Evolutionary conservation across 2,888 invertebrate genomes (phyloP), one percentile per base, ranked within the genome.

Genomic region (Molanna angustata): DNA sequence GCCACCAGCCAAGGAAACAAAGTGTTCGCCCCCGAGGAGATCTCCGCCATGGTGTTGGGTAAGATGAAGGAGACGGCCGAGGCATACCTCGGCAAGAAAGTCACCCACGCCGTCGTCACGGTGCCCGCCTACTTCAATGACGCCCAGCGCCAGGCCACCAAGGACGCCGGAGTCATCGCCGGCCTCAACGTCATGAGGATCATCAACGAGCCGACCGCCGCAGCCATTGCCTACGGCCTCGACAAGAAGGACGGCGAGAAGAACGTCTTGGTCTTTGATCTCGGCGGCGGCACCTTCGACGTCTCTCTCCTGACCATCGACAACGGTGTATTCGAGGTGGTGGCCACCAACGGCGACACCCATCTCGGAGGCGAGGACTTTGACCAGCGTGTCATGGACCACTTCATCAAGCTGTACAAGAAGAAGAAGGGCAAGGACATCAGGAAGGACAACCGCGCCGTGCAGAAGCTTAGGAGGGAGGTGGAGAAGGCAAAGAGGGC

Each of bases 61-160:
- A 97, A 98, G 74, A 97, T 98, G 97, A 97, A 94, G 80, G 95
- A 96, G 75, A 94, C 93, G 4, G 97, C 97, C 31, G 96, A 97
- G 70, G 94, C 94, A n/a, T 97, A 96, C 68, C 80, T 97, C 49
- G 95, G 96, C 61, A 95, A 97, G 75, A 94, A 79, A 68, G 79
- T 82, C 13, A 84, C 83, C 1, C 84, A 90, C 65, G 93, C 93
- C 56, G 82, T 83, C 13, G 94, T 96, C 39, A 96, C 95, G 1
- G 95, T 96, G 1, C 96, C 96, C 4, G 95, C 96, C 19, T 99
- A 99, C 73, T 99, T 99, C 85, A 99, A 99, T 67, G 98, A 99
- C 73, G 98, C 97, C 60, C 99, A 99, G 74, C 86, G 99, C 75
- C 98, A 98, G 73, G 97, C 97, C 20, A 98, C 97, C 51, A 97